These are phyloP conservation scores for Timema podura DNA, from an alignment of 2,888 invertebrate genomes.

Conservation along the genomic window DNA sequence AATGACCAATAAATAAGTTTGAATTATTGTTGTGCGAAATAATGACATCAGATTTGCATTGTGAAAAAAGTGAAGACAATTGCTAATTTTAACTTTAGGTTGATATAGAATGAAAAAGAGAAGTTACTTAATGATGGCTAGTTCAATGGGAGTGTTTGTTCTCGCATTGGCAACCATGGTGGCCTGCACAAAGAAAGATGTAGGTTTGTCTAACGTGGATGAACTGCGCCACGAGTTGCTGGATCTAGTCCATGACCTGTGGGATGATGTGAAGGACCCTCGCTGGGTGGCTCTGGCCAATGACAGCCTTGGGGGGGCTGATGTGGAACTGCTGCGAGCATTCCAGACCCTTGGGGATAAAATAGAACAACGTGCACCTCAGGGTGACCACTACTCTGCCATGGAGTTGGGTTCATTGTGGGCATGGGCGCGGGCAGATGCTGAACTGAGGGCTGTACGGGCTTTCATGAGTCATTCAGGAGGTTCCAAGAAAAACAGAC, in stretches of 20 bases:
- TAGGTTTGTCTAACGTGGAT: slow-evolving; percentile 23
- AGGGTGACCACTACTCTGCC: slow-evolving; percentile 19
- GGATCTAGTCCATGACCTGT: slow-evolving; percentile 53
- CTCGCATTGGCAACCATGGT: neutral
- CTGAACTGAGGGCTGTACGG: slow-evolving; percentile 59
- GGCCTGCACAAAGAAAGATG: neutral
- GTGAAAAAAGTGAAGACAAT: too few relatives aligned
- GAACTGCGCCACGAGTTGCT: slow-evolving; percentile 55
- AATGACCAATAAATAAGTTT: too few relatives aligned
- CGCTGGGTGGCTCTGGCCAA: slow-evolving; percentile 30
- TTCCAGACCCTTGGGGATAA: slow-evolving; percentile 55
- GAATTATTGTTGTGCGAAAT: too few relatives aligned
- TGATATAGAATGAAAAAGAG: too few relatives aligned
- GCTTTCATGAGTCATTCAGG: slow-evolving; percentile 64
- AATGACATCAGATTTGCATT: too few relatives aligned
- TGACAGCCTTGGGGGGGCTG: slow-evolving; percentile 38
- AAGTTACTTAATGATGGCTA: too few relatives aligned
- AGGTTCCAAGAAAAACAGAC: slow-evolving; percentile 50
- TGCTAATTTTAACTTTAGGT: too few relatives aligned
- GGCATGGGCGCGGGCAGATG: slow-evolving; percentile 60
- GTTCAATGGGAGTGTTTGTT: too few relatives aligned
- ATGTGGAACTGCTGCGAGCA: slow-evolving; percentile 55
- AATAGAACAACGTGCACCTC: slow-evolving; percentile 42
- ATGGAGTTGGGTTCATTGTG: slow-evolving; percentile 42
- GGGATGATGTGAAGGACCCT: slow-evolving; percentile 48